Evolutionary conservation across 2,797 vertebrate genomes (phyloP).

Genomic region (Hypotaenidia okinawae): DNA sequence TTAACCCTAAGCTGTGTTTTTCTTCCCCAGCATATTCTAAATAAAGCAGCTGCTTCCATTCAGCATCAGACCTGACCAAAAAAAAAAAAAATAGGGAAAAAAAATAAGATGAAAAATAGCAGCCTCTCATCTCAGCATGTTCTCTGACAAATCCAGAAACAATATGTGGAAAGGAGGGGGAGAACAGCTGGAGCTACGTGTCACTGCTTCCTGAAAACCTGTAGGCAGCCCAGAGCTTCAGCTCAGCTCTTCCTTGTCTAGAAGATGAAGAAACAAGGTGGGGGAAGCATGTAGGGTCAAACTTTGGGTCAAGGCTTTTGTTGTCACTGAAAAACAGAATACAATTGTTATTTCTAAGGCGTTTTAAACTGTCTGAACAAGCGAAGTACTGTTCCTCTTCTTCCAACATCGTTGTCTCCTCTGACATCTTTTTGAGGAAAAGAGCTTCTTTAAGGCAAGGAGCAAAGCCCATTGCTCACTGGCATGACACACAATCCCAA

Average conservation of each 20-base stretch:
- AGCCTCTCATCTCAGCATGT: constrained; percentile 41
- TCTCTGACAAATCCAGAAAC: constrained; percentile 67
- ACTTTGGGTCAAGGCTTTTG: constrained; percentile 1
- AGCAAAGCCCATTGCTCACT: not conserved
- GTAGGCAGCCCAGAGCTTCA: not conserved
- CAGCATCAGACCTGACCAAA: constrained; percentile 55
- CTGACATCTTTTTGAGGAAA: not conserved
- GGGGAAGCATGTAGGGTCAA: not conserved
- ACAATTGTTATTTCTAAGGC: not conserved
- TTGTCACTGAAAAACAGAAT: constrained; percentile 19
- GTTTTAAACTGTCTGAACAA: constrained; percentile 36
- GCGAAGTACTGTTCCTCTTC: not conserved
- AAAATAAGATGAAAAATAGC: not conserved
- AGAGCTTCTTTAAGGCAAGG: not conserved
- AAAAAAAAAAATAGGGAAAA: not conserved
- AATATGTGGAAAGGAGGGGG: constrained; percentile 66
- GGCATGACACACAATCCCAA: not conserved
- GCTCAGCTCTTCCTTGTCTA: not conserved
- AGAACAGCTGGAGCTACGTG: constrained; percentile 41
- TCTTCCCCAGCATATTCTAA: constrained; percentile 70
- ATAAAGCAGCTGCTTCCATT: constrained; percentile 72
- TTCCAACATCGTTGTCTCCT: not conserved
- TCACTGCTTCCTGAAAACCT: constrained; percentile 59
- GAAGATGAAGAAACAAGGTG: not conserved
- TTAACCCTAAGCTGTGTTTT: constrained; percentile 69